Percentiles rank a stretch among this genome's conserved stretches.
phyloP scores from a whole-genome alignment of 1,140 invertebrate genomes.

The Cataglyphis hispanica region DNA sequence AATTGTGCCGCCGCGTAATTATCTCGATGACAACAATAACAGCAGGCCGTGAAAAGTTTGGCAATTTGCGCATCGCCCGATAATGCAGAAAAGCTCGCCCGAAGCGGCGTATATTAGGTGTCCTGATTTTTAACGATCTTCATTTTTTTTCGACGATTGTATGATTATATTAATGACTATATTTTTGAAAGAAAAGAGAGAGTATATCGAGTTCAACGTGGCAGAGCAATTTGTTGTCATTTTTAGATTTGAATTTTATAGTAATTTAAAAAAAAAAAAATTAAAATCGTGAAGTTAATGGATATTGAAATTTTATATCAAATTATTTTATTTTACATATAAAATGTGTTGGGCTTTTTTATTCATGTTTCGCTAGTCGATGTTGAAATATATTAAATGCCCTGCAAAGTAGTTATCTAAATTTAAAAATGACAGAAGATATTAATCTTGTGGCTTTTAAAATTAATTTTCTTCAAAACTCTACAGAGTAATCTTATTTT shows the following conservation, averaged over 20 bases:
- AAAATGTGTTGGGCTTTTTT: background rate
- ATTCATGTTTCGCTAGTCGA: background rate
- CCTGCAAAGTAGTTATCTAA: background rate
- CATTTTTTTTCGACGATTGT: background rate
- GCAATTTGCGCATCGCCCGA: slow-evolving; percentile 46
- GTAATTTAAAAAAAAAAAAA: background rate
- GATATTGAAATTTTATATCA: background rate
- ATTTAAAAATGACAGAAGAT: background rate
- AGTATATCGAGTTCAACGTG: background rate
- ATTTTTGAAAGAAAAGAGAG: slow-evolving; percentile 2
- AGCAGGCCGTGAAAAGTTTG: slow-evolving; percentile 54
- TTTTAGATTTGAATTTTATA: background rate
- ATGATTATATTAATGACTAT: background rate
- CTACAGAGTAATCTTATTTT: background rate
- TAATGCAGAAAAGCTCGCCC: slow-evolving; percentile 10
- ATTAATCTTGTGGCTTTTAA: background rate
- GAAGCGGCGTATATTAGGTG: background rate
- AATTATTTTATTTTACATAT: slow-evolving; percentile 4
- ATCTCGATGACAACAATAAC: slow-evolving; percentile 61
- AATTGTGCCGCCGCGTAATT: slow-evolving; percentile 62
- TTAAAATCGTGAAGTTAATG: background rate
- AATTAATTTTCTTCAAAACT: background rate
- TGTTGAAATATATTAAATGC: background rate
- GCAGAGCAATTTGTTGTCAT: background rate
- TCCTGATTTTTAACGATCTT: slow-evolving; percentile 13